These are phyloP conservation scores for Sphinx pinastri DNA, from an alignment of 2,888 invertebrate species.

Conservation along the genomic window DNA sequence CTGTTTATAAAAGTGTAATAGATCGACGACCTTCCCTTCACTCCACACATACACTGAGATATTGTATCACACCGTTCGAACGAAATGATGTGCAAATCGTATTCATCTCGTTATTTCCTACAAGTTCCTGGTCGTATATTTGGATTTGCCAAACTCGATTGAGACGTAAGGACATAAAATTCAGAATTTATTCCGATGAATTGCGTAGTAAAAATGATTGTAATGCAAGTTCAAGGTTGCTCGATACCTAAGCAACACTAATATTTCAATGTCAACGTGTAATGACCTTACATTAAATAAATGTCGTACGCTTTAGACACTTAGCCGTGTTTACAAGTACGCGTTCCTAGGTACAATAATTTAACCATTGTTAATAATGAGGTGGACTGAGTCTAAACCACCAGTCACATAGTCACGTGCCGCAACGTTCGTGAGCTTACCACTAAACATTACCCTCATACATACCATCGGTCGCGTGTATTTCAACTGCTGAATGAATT, in stretches of 20 bases:
- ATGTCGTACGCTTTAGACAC: slow-evolving; percentile 27
- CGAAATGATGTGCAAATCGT: slow-evolving; percentile 4
- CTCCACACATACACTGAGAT: neutral
- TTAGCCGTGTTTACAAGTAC: slow-evolving; percentile 23
- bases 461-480: neutral
- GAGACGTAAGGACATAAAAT: neutral
- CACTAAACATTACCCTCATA: neutral
- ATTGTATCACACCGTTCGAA: neutral
- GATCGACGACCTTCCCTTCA: slow-evolving; percentile 13
- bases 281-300: slow-evolving; percentile 45
- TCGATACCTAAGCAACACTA: slow-evolving; percentile 27
- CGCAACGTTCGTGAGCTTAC: neutral
- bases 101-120: neutral
- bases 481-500: slow-evolving; percentile 2
- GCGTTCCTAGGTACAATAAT: slow-evolving; percentile 7
- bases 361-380: neutral
- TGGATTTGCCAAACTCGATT: neutral
- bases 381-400: neutral
- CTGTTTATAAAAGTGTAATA: neutral
- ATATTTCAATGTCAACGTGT: slow-evolving; percentile 49
- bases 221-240: slow-evolving; percentile 50
- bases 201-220: slow-evolving; percentile 3
- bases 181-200: neutral
- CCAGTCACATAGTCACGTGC: slow-evolving; percentile 4
- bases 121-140: neutral